Evolutionary conservation across 2,113 vertebrate genomes (phyloP).

Genomic region (Periophthalmus modestus): DNA sequence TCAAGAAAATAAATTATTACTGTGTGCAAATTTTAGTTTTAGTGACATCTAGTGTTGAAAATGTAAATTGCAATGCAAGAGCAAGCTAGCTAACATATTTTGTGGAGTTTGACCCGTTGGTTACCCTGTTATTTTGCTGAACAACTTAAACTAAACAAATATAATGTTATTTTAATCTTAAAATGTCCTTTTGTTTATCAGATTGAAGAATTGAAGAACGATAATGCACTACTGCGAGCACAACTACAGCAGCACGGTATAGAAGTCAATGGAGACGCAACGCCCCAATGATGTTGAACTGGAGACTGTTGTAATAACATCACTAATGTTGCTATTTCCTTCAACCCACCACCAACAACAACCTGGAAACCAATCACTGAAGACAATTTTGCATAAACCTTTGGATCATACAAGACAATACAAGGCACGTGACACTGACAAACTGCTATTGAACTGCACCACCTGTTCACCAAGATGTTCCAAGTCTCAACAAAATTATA

Average conservation of each 20-base stretch:
- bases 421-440: constrained; percentile 36
- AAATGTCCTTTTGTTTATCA: constrained; percentile 38
- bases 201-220: constrained; percentile 90
- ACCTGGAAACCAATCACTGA: constrained; percentile 16
- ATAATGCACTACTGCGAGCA: constrained; percentile 87
- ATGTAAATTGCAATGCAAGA: neutral
- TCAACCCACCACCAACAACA: constrained; percentile 20
- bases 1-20: too few species aligned
- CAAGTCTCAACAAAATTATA: constrained; percentile 24
- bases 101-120: too few species aligned
- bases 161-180: too few species aligned
- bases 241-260: constrained; percentile 91
- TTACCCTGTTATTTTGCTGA: too few species aligned
- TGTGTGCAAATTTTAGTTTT: neutral
- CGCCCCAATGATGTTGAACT: constrained; percentile 77
- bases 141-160: too few species aligned
- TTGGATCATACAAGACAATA: constrained; percentile 11
- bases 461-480: constrained; percentile 23
- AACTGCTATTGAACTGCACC: constrained; percentile 23
- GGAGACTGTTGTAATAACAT: constrained; percentile 18
- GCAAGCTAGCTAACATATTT: too few species aligned
- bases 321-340: constrained; percentile 31
- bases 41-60: neutral
- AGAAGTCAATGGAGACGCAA: constrained; percentile 81
- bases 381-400: constrained; percentile 34